Percentiles rank a stretch among this genome's conserved stretches.
Conservation (phyloP, 2,888 invertebrate species). For the Ptilodon capucinus region DNA sequence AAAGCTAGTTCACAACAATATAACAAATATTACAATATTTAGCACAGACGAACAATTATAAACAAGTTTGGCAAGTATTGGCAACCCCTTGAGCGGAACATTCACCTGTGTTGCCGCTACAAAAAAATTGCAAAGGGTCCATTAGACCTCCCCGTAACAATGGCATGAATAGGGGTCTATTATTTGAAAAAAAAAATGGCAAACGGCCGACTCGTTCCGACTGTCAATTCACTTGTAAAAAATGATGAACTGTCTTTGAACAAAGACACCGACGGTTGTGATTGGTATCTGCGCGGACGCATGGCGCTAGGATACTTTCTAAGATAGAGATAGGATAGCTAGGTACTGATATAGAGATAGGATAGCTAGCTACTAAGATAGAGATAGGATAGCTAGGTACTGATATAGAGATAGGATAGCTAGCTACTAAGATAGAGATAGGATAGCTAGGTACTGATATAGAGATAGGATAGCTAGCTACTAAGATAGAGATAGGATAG, state of each 20-base stretch:
- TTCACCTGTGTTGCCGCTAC: conserved; percentile 50
- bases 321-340: no score
- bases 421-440: no score
- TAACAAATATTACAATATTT: conserved; percentile 36
- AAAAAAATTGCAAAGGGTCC: conserved; percentile 58
- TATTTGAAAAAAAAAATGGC: conserved; percentile 58
- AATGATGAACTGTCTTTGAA: conserved; percentile 52
- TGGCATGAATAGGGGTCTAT: conserved; percentile 50
- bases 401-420: no score
- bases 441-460: no score
- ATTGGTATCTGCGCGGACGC: conserved; percentile 27
- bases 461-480: no score
- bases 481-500: no score
- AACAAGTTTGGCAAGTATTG: conserved; percentile 34
- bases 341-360: no score
- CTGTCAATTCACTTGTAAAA: conserved; percentile 61
- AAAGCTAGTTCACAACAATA: no score
- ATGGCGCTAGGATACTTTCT: conserved; percentile 41
- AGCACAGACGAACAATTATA: conserved; percentile 22
- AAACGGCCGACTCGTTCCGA: conserved; percentile 53
- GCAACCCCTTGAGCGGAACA: conserved; percentile 50
- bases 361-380: no score
- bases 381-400: no score
- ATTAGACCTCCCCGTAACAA: conserved; percentile 67
- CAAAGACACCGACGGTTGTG: conserved; percentile 31